A percentile compares a stretch with the other conserved stretches of the same genome.
Evolutionary conservation across 92 coral and sea anemone species (phyloP).

Genomic region (Epizoanthus stellaris): DNA sequence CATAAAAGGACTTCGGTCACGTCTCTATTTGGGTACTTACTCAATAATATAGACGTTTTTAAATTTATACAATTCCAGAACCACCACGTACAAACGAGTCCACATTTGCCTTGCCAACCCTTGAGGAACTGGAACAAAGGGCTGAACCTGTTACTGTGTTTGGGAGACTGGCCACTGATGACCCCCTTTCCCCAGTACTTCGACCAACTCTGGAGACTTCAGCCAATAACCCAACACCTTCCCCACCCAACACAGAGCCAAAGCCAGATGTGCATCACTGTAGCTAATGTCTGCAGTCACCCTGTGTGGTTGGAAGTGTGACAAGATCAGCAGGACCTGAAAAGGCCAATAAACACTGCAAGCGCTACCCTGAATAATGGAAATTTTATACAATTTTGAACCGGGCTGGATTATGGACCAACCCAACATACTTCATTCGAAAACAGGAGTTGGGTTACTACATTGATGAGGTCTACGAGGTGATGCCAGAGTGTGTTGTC

Average conservation of each 20-base stretch:
- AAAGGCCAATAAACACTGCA: background rate
- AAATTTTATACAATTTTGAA: too few species aligned
- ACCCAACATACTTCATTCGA: constrained; percentile 30
- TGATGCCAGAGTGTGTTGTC: constrained; percentile 47
- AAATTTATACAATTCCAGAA: too few species aligned
- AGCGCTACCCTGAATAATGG: too few species aligned
- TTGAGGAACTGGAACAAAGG: too few species aligned
- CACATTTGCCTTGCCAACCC: too few species aligned
- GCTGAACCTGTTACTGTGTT: too few species aligned
- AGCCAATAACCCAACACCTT: background rate
- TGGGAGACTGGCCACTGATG: too few species aligned
- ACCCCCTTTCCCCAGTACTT: too few species aligned
- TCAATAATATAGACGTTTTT: too few species aligned
- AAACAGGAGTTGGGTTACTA: constrained; percentile 52
- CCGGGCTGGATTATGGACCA: constrained; percentile 29
- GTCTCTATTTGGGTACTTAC: too few species aligned
- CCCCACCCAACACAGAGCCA: background rate
- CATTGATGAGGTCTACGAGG: constrained; percentile 40
- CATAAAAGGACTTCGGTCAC: too few species aligned
- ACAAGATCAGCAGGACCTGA: background rate
- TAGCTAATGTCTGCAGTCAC: constrained; percentile 3
- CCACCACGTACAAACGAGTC: too few species aligned
- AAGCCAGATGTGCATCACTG: background rate
- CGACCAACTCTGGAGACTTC: background rate
- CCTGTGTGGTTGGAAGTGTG: background rate